Evolutionary conservation across 2,797 vertebrate genomes (phyloP), one percentile per base, ranked within the genome.

Genomic region (Cygnus olor): DNA sequence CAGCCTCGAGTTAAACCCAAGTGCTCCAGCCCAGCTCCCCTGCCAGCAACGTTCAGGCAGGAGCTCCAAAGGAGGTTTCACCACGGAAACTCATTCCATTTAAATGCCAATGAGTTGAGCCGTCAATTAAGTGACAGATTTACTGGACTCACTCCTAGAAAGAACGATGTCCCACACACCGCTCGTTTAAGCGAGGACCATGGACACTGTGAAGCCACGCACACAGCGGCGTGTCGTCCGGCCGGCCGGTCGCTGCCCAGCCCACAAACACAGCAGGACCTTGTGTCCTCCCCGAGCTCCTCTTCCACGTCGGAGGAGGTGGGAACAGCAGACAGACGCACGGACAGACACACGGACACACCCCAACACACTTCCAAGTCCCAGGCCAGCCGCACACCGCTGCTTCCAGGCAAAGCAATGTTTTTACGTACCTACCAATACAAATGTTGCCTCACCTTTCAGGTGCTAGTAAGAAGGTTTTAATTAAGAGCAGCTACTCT

Each of bases 401-500:
- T 8, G 24, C 90, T 7, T 63, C 3, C 53, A 8, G 28, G 42
- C 30, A 49, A 57, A 64, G 78, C 56, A 11, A 49, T 8, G 60
- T n/a, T 73, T 84, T 54, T 10, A n/a, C 1, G n/a, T 10, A 40
- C 85, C 92, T 21, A 19, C 78, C 66, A 7, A 60, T 80, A 94
- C 2, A 88, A 91, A 91, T 82, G 77, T 30, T 53, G 60, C 79
- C 89, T 28, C 70, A 76, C 84, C 72, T 80, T 65, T 58, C 56
- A 2, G 54, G 47, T 0, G 19, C 36, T 6, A 47, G 40, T 77
- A 80, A 92, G 84, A 71, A 84, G 95, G 44, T 94, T 93, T 96
- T 94, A 95, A 94, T 95, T 64, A 94, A 95, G 95, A 96, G 89
- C 40, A 94, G 85, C 74, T 93, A 25, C 90, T 87, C 91, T 80